Percentiles rank a stretch among this genome's conserved stretches.
Conservation (phyloP, 2,888 invertebrate genomes). For the Podabrus alpinus region DNA sequence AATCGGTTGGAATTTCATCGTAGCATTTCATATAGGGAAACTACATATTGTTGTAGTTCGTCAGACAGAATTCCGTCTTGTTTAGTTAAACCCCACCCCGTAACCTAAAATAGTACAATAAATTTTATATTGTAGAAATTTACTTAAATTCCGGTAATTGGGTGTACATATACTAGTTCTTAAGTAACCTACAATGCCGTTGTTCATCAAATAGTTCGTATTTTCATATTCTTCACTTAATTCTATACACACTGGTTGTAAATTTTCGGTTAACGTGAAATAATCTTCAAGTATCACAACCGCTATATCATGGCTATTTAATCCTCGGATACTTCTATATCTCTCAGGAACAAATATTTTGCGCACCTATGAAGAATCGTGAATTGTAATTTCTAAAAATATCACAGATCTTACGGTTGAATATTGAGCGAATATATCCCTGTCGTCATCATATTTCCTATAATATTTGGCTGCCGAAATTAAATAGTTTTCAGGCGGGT, state of each 20-base stretch:
- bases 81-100: constrained; percentile 47
- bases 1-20: too few relatives aligned
- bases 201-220: constrained; percentile 13
- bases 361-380: constrained; percentile 31
- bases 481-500: constrained; percentile 23
- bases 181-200: constrained; percentile 39
- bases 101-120: constrained; percentile 37
- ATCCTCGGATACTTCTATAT: constrained; percentile 37
- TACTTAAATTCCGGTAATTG: too few relatives aligned
- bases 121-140: too few relatives aligned
- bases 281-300: constrained; percentile 42
- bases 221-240: constrained; percentile 32
- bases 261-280: constrained; percentile 44
- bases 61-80: constrained; percentile 37
- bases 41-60: constrained; percentile 33
- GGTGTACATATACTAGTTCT: too few relatives aligned
- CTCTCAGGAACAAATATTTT: constrained; percentile 34
- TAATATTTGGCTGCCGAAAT: constrained; percentile 47
- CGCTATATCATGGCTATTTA: constrained; percentile 49
- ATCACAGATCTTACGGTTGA: neutral
- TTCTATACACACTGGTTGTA: constrained; percentile 51
- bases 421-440: constrained; percentile 33
- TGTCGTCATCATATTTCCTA: constrained; percentile 36
- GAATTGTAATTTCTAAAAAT: neutral
- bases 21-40: neutral